Evolutionary conservation across 2,113 vertebrate genomes (phyloP).

Genomic region (Serinus canaria): DNA sequence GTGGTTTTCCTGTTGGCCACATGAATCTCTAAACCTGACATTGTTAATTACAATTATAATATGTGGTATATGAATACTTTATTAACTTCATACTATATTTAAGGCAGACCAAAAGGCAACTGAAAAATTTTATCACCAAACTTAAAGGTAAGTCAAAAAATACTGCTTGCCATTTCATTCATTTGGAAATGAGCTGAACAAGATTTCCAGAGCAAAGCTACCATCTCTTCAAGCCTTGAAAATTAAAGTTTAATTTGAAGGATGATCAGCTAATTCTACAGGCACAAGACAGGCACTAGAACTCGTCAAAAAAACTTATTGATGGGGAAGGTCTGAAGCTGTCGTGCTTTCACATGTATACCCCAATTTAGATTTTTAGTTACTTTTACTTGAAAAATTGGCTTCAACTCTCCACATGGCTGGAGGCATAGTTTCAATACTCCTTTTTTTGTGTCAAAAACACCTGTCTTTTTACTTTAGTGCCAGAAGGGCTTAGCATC

Average conservation of each 20-base stretch:
- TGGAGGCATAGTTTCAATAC: slow-evolving; percentile 68
- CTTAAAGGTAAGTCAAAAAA: neutral
- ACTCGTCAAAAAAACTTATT: slow-evolving; percentile 3
- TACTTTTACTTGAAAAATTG: slow-evolving; percentile 70
- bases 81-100: slow-evolving; percentile 54
- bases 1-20: slow-evolving; percentile 55
- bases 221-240: neutral
- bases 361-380: slow-evolving; percentile 60
- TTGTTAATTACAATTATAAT: slow-evolving; percentile 61
- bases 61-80: neutral
- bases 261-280: neutral
- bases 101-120: slow-evolving; percentile 43
- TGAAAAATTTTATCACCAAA: slow-evolving; percentile 2
- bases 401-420: slow-evolving; percentile 41
- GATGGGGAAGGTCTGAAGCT: slow-evolving; percentile 23
- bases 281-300: neutral
- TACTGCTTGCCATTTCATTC: slow-evolving; percentile 5
- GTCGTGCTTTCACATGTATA: slow-evolving; percentile 20
- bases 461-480: slow-evolving; percentile 75
- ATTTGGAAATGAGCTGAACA: slow-evolving; percentile 18
- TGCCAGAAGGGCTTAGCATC: slow-evolving; percentile 77
- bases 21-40: slow-evolving; percentile 49
- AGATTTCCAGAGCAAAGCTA: slow-evolving; percentile 8
- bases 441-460: slow-evolving; percentile 68
- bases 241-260: slow-evolving; percentile 30